Percentiles rank a stretch among this genome's conserved stretches.
Evolutionary conservation across 2,888 invertebrate genomes (phyloP).

Genomic region (Pterostichus niger): DNA sequence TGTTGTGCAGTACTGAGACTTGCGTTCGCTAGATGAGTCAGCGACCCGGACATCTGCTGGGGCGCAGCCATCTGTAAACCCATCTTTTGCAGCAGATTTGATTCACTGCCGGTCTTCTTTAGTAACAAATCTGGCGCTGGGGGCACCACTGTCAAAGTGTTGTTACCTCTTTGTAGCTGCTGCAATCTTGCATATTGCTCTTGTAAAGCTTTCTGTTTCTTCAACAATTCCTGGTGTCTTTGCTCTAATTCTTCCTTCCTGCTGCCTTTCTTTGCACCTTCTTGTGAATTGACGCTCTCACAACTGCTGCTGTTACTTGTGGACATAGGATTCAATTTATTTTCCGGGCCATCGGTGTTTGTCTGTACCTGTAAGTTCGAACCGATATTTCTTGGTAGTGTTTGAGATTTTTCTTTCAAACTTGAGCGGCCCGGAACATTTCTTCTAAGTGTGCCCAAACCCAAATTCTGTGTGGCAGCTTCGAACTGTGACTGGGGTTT

Average conservation of each 20-base stretch:
- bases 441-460: slow-evolving; percentile 76
- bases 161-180: slow-evolving; percentile 89
- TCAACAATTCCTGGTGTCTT: slow-evolving; percentile 92
- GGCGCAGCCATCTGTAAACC: slow-evolving; percentile 83
- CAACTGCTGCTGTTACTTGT: slow-evolving; percentile 86
- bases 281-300: slow-evolving; percentile 87
- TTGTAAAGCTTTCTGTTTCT: slow-evolving; percentile 92
- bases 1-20: slow-evolving; percentile 69
- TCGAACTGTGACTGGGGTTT: slow-evolving; percentile 75
- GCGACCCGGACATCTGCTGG: slow-evolving; percentile 80
- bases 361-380: slow-evolving; percentile 74
- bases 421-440: slow-evolving; percentile 75
- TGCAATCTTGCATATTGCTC: slow-evolving; percentile 95
- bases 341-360: slow-evolving; percentile 69
- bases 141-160: slow-evolving; percentile 81
- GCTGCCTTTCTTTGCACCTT: slow-evolving; percentile 80
- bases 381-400: slow-evolving; percentile 76
- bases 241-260: slow-evolving; percentile 90
- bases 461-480: slow-evolving; percentile 76
- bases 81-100: slow-evolving; percentile 91
- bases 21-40: slow-evolving; percentile 81
- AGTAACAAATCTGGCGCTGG: slow-evolving; percentile 82
- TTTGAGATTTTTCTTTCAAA: slow-evolving; percentile 76
- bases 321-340: slow-evolving; percentile 75
- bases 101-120: slow-evolving; percentile 94